phyloP scores from a whole-genome alignment of 2,797 vertebrate species.

The Paguma larvata region DNA sequence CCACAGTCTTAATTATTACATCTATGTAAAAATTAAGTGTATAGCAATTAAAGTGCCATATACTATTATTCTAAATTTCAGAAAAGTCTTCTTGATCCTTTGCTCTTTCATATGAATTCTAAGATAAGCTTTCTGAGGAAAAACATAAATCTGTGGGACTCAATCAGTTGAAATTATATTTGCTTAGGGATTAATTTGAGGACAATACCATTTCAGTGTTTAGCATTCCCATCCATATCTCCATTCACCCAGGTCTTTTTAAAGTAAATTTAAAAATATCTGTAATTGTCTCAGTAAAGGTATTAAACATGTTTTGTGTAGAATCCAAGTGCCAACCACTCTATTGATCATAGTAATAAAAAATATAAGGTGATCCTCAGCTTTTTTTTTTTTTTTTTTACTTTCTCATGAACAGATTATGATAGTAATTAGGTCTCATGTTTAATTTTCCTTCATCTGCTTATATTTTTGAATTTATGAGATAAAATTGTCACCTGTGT shows the following conservation, averaged over 20 bases:
- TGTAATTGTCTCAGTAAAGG: neutral
- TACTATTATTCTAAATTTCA: neutral
- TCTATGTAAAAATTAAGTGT: neutral
- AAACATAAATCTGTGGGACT: neutral
- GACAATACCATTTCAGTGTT: neutral
- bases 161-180: neutral
- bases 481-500: neutral
- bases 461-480: neutral
- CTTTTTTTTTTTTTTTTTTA: neutral
- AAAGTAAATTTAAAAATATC: neutral
- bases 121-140: neutral
- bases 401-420: neutral
- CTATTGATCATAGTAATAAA: neutral
- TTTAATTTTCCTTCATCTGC: neutral
- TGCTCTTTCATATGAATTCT: neutral
- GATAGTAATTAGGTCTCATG: neutral
- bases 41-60: neutral
- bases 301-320: neutral
- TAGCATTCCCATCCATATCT: neutral
- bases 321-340: neutral
- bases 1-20: neutral
- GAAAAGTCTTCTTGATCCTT: neutral
- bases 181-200: neutral
- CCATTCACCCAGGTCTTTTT: neutral
- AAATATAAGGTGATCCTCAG: neutral